Percentiles rank a stretch among this genome's conserved stretches.
Evolutionary conservation across 2,888 invertebrate species (phyloP).

Genomic region (Hemithea aestivaria): DNA sequence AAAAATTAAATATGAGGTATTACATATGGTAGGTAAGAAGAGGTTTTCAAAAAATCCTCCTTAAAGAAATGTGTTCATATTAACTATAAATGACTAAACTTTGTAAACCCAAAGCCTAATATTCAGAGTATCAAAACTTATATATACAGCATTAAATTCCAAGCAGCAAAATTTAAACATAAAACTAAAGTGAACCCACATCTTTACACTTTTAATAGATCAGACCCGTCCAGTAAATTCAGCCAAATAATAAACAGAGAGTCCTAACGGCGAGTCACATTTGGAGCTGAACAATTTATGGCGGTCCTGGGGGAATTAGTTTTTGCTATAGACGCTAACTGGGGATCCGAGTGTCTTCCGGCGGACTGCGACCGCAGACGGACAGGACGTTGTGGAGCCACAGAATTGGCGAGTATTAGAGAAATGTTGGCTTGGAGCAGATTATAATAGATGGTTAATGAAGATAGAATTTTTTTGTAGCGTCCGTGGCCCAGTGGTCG

Average conservation of each 20-base stretch:
- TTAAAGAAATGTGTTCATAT: no score
- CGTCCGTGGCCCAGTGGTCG: no score
- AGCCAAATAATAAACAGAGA: slow-evolving; percentile 30
- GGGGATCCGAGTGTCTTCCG: slow-evolving; percentile 39
- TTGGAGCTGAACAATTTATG: slow-evolving; percentile 49
- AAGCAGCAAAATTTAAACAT: slow-evolving; percentile 3
- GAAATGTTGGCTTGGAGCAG: no score
- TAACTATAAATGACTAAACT: no score
- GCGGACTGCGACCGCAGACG: slow-evolving; percentile 37
- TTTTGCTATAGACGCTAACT: slow-evolving; percentile 52
- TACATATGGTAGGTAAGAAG: no score
- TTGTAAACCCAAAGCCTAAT: no score
- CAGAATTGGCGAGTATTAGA: slow-evolving; percentile 26
- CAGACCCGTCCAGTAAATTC: slow-evolving; percentile 26
- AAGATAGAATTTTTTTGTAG: no score
- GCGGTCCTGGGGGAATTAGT: slow-evolving; percentile 60
- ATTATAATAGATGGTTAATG: no score
- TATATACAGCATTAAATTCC: no score
- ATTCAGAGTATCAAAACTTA: no score
- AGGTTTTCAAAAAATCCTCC: no score
- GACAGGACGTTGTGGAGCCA: slow-evolving; percentile 37
- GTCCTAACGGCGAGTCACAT: slow-evolving; percentile 26
- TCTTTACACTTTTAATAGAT: slow-evolving; percentile 17
- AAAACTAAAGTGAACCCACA: background rate
- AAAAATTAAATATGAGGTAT: no score